A percentile compares a stretch with the other conserved stretches of the same genome.
phyloP scores from a whole-genome alignment of 1,140 invertebrate genomes.

The Copidosoma floridanum region DNA sequence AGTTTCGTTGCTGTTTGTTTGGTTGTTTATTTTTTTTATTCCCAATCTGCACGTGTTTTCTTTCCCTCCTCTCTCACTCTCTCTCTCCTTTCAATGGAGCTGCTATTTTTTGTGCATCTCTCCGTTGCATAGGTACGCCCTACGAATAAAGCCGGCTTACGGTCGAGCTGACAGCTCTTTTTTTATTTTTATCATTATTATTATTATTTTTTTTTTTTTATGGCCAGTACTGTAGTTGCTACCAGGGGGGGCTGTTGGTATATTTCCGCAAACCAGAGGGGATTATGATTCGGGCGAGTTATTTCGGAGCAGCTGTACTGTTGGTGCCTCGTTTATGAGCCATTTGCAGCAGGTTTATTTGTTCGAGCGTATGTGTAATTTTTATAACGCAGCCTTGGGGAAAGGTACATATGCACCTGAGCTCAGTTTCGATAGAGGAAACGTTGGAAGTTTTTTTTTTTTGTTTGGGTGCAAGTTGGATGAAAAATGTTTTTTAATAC shows the following conservation, averaged over 20 bases:
- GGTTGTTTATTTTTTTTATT: constrained; percentile 26
- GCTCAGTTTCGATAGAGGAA: too few relatives aligned
- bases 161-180: too few relatives aligned
- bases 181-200: neutral
- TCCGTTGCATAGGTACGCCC: constrained; percentile 2
- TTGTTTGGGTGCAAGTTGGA: too few relatives aligned
- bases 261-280: neutral
- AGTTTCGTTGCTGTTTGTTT: too few relatives aligned
- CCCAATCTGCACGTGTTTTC: constrained; percentile 15
- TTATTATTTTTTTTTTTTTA: constrained; percentile 7
- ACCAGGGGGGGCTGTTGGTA: neutral
- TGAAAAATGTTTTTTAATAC: too few relatives aligned
- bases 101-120: too few relatives aligned
- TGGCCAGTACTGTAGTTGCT: neutral
- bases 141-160: constrained; percentile 11
- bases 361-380: neutral
- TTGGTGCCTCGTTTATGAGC: constrained; percentile 3
- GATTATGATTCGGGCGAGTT: constrained; percentile 21
- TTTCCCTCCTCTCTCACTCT: constrained; percentile 8
- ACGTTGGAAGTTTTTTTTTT: too few relatives aligned
- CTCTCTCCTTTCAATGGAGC: constrained; percentile 19
- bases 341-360: constrained; percentile 15
- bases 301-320: neutral
- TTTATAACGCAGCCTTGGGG: too few relatives aligned
- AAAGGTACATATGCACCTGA: too few relatives aligned